A percentile compares a stretch with the other conserved stretches of the same genome.
phyloP scores from a whole-genome alignment of 2,113 vertebrate genomes.

The Xiphophorus hellerii region DNA sequence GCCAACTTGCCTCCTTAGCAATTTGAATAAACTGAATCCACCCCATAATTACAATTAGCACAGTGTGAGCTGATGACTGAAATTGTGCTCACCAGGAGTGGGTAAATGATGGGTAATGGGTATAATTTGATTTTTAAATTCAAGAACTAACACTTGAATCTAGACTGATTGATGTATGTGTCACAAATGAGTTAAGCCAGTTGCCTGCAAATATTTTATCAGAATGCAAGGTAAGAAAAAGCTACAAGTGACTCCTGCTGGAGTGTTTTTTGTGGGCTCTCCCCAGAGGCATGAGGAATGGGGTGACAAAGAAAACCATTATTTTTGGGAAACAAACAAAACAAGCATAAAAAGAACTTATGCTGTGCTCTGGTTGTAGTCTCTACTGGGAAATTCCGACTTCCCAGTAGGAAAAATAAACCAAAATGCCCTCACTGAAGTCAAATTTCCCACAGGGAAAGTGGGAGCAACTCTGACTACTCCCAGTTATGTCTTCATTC shows the following conservation, averaged over 20 bases:
- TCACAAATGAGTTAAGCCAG: constrained; percentile 67
- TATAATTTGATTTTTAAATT: constrained; percentile 84
- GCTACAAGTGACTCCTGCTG: constrained; percentile 31
- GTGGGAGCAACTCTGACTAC: too few relatives aligned
- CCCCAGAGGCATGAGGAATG: constrained; percentile 7
- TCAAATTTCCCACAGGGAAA: too few relatives aligned
- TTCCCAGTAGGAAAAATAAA: not conserved
- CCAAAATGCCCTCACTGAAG: too few relatives aligned
- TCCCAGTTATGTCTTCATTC: too few relatives aligned
- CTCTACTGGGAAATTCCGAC: too few relatives aligned
- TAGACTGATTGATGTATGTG: constrained; percentile 77
- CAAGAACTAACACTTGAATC: constrained; percentile 81
- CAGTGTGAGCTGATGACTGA: constrained; percentile 83
- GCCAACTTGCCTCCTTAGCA: constrained; percentile 81
- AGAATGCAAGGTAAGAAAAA: constrained; percentile 66
- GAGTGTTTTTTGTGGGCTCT: constrained; percentile 22
- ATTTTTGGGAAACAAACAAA: not conserved
- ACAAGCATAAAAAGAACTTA: constrained; percentile 1
- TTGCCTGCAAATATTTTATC: constrained; percentile 76
- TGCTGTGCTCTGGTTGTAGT: too few relatives aligned
- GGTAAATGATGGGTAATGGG: constrained; percentile 82
- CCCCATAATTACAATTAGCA: constrained; percentile 87
- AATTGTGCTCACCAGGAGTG: constrained; percentile 82
- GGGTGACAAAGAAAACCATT: constrained; percentile 2
- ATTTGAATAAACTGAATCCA: constrained; percentile 83